These are phyloP conservation scores for Ditula angustiorana DNA, from an alignment of 2,888 invertebrate species.

Conservation along the genomic window DNA sequence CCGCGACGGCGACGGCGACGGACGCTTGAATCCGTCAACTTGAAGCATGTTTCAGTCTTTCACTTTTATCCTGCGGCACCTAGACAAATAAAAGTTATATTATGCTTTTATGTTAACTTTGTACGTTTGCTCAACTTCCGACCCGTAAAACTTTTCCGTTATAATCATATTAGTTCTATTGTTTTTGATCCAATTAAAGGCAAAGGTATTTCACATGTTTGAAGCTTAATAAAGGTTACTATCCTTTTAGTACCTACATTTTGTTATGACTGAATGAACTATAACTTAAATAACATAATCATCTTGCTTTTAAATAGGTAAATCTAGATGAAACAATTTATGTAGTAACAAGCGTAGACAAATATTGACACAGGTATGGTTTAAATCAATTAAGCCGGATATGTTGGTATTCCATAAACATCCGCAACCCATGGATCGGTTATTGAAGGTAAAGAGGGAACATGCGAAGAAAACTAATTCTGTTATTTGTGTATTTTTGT, in stretches of 20 bases:
- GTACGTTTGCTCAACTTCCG: not conserved
- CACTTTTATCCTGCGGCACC: slow-evolving; percentile 19
- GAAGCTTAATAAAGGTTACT: not conserved
- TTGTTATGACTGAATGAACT: not conserved
- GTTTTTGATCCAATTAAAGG: not conserved
- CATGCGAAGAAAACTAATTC: not conserved
- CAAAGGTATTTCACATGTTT: not conserved
- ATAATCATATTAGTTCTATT: slow-evolving; percentile 2
- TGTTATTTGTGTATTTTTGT: not conserved
- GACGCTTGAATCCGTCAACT: slow-evolving; percentile 74
- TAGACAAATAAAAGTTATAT: not conserved
- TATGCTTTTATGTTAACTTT: not conserved
- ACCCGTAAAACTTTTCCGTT: slow-evolving; percentile 1
- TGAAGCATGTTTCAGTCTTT: slow-evolving; percentile 69
- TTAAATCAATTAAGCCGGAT: slow-evolving; percentile 6
- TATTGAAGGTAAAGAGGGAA: not conserved
- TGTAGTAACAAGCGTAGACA: slow-evolving; percentile 7
- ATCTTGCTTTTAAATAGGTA: not conserved
- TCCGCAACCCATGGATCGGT: not conserved
- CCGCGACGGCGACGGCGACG: slow-evolving; percentile 81
- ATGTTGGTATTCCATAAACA: not conserved
- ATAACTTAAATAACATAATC: not conserved
- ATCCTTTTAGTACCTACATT: not conserved
- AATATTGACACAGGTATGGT: slow-evolving; percentile 7
- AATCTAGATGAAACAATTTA: not conserved